Evolutionary conservation across 1,140 invertebrate genomes (phyloP), one percentile per base, ranked within the genome.

Genomic region (Trachelipus rathkii): DNA sequence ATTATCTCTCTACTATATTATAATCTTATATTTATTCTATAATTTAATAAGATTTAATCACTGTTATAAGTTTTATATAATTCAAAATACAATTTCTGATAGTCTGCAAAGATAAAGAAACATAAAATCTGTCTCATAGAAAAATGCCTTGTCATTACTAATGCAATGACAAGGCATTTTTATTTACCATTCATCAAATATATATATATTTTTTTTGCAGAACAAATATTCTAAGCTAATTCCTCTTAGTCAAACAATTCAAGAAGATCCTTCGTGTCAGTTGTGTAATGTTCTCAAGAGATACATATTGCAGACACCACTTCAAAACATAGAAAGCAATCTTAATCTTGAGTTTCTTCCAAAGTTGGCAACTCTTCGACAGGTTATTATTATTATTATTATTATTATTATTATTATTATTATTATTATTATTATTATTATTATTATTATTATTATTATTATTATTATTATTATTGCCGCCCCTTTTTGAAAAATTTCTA

Each of bases 191-290:
- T n/a, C n/a, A n/a, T n/a, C n/a, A n/a, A n/a, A n/a, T n/a, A n/a
- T n/a, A n/a, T n/a, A n/a, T n/a, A n/a, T n/a, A 33, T 33, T 33
- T 33, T 33, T 6, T 33, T 33, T 33, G 33, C 33, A 96, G 92
- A 95, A 93, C 85, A 95, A 95, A 75, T 97, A 97, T 85, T 91
- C 91, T 44, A 93, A 94, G 85, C 86, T 93, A 44, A 97, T 95
- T 43, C 90, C 92, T 44, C 86, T 97, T 79, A 93, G 94, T 3
- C 93, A 93, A 86, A 95, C 95, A 19, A 86, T 98, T 11, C 93
- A 95, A 85, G 95, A 97, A 85, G 95, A 98, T 88, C 95, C 95
- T 6, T 96, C 95, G 23, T 94, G 96, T 86, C 95, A 97, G 85
- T 87, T 98, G 79, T 93, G 95, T 84, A 92, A 90, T 69, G 94